Conservation (phyloP, 2,797 vertebrate species). For the Thunnus albacares region DNA sequence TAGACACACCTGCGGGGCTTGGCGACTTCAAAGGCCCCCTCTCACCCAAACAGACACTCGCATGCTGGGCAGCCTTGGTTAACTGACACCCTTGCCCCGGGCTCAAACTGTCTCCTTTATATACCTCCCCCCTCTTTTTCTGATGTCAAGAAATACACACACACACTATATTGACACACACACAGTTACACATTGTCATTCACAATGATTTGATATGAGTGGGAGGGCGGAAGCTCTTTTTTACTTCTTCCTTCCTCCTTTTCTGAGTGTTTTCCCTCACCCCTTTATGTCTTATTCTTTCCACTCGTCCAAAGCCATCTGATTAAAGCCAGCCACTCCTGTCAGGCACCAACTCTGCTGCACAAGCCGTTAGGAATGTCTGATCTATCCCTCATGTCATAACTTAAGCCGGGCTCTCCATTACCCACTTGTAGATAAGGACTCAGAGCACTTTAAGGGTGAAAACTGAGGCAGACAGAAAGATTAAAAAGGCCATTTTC, state of each 20-base stretch:
- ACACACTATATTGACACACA: conserved; percentile 40
- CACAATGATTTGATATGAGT: conserved; percentile 52
- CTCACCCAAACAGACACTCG: conserved; percentile 75
- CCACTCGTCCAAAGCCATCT: conserved; percentile 65
- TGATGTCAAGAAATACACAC: conserved; percentile 47
- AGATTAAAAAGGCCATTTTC: conserved; percentile 65
- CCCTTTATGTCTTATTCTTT: conserved; percentile 64
- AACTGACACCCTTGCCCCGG: conserved; percentile 81
- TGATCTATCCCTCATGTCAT: conserved; percentile 77
- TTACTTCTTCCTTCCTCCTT: conserved; percentile 61
- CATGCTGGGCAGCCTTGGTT: conserved; percentile 76
- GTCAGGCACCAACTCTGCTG: conserved; percentile 69
- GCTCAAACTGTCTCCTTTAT: conserved; percentile 66
- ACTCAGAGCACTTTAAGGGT: conserved; percentile 61
- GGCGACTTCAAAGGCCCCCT: conserved; percentile 82
- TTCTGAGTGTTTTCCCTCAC: conserved; percentile 57
- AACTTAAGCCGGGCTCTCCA: conserved; percentile 73
- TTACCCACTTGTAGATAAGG: conserved; percentile 78
- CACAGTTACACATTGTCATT: conserved; percentile 57
- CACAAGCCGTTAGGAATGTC: conserved; percentile 81
- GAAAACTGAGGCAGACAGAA: conserved; percentile 68
- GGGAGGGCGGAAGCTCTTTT: conserved; percentile 48
- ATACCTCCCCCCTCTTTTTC: conserved; percentile 15
- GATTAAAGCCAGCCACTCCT: conserved; percentile 81
- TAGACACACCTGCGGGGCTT: conserved; percentile 84